Conservation (phyloP, 2,113 vertebrate species). For the Strix uralensis region DNA sequence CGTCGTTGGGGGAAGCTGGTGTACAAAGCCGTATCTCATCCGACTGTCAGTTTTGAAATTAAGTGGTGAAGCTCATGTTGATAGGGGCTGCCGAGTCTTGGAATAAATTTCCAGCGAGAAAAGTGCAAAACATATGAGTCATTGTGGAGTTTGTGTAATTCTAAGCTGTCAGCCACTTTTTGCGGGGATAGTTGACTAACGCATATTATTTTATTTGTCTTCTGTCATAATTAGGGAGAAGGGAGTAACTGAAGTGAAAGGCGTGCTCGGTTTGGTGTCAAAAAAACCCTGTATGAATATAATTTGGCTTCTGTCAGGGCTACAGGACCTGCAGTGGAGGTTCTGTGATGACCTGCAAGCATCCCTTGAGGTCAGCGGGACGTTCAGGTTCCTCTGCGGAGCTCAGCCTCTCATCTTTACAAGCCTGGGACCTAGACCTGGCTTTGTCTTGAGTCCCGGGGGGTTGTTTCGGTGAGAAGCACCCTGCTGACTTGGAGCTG, state of each 20-base stretch:
- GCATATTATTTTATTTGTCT: background rate
- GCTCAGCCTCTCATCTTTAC: rapidly evolving
- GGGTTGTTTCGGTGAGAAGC: background rate
- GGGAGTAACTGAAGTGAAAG: background rate
- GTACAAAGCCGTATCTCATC: background rate
- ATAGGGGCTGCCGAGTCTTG: background rate
- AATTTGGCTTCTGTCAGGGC: background rate
- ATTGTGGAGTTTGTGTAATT: background rate
- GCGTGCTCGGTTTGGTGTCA: background rate
- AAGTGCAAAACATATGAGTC: background rate
- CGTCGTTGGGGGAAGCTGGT: rapidly evolving
- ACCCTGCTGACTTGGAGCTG: background rate
- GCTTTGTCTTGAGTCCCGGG: too few species aligned
- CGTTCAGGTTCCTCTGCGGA: background rate
- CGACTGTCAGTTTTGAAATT: background rate
- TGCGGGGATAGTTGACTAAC: background rate
- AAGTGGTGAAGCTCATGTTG: background rate
- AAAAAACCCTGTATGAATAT: background rate
- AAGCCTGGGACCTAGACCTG: background rate
- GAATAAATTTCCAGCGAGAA: background rate
- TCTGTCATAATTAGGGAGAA: background rate
- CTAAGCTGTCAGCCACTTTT: background rate
- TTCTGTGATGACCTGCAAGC: background rate
- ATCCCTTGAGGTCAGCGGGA: background rate
- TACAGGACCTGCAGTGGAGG: background rate